Percentiles rank a stretch among this genome's conserved stretches.
phyloP scores from a whole-genome alignment of 2,797 vertebrate genomes.

The Meda fulgida region DNA sequence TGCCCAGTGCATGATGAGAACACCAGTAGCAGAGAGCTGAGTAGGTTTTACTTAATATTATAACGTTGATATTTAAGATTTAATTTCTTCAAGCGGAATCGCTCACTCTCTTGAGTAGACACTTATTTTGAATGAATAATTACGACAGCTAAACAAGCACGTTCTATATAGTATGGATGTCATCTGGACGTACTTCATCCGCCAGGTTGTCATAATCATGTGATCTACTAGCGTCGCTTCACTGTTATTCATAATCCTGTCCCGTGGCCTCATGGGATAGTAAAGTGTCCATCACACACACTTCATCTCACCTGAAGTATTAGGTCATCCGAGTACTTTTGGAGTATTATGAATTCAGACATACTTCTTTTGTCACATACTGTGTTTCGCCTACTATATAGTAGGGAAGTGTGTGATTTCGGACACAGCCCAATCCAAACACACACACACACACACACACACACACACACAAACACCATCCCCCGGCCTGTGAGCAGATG shows the following conservation, averaged over 20 bases:
- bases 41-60: too few species aligned
- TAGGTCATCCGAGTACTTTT: too few species aligned
- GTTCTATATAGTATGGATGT: background rate
- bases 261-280: background rate
- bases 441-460: constrained; percentile 25
- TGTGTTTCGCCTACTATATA: too few species aligned
- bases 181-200: background rate
- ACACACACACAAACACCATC: constrained; percentile 36
- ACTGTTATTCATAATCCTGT: background rate
- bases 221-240: background rate
- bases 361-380: background rate
- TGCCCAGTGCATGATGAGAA: too few species aligned
- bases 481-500: constrained; percentile 61
- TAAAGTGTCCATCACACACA: background rate
- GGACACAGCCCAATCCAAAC: background rate
- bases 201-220: background rate
- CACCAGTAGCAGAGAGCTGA: too few species aligned
- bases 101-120: too few species aligned
- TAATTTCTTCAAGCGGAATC: too few species aligned
- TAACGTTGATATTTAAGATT: too few species aligned
- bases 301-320: background rate
- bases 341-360: background rate
- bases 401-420: background rate
- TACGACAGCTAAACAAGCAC: too few species aligned
- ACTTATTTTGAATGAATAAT: too few species aligned